phyloP scores from a whole-genome alignment of 2,888 invertebrate species.

The Orthosia cruda region DNA sequence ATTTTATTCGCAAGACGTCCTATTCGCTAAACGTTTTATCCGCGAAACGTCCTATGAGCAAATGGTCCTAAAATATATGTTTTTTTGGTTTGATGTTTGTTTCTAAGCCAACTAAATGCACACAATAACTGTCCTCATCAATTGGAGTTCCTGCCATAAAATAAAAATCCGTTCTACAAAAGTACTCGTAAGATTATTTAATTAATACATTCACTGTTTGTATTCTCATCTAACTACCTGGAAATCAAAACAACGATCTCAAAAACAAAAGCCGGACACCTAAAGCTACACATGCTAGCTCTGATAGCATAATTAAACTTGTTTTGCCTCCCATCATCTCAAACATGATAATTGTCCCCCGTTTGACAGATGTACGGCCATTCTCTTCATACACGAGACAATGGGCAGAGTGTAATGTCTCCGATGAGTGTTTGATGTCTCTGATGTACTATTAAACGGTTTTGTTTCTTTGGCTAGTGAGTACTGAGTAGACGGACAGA shows the following conservation, averaged over 20 bases:
- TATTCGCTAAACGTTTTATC: too few species aligned
- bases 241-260: not conserved
- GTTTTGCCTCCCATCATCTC: constrained; percentile 13
- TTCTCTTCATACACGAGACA: constrained; percentile 43
- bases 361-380: constrained; percentile 54
- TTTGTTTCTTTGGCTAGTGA: constrained; percentile 48
- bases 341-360: constrained; percentile 45
- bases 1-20: too few species aligned
- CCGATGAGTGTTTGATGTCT: constrained; percentile 62
- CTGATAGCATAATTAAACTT: constrained; percentile 35
- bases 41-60: too few species aligned
- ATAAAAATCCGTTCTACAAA: not conserved
- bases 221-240: not conserved
- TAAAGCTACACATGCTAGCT: constrained; percentile 8
- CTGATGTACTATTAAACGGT: constrained; percentile 63
- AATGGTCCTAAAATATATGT: too few species aligned
- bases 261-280: not conserved
- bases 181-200: not conserved
- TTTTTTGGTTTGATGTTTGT: too few species aligned
- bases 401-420: constrained; percentile 52
- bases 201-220: not conserved
- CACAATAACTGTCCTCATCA: not conserved
- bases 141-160: not conserved
- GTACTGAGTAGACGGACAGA: constrained; percentile 42
- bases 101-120: not conserved